Conservation (phyloP, 2,888 invertebrate genomes). For the Volucella bombylans region DNA sequence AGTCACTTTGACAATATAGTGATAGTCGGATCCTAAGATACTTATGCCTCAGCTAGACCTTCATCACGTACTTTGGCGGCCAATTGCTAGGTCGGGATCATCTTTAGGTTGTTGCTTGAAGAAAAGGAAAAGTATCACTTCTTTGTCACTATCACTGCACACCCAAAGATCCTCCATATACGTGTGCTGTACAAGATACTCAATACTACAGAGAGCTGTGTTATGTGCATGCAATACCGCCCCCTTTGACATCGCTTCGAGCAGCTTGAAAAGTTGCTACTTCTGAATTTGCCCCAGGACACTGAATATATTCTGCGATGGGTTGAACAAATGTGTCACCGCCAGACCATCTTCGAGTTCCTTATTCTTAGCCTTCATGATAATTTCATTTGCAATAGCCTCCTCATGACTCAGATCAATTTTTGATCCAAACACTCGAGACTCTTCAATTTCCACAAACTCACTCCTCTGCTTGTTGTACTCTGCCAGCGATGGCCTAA, state of each 20-base stretch:
- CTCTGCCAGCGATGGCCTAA: conserved; percentile 67
- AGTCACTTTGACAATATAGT: no score
- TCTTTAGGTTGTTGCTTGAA: conserved; percentile 74
- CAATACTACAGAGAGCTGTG: conserved; percentile 85
- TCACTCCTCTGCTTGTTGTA: conserved; percentile 81
- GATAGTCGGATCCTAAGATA: conserved; percentile 84
- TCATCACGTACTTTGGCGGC: conserved; percentile 76
- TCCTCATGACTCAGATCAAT: conserved; percentile 83
- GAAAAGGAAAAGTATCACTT: conserved; percentile 75
- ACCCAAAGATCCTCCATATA: conserved; percentile 84
- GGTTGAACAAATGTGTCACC: conserved; percentile 85
- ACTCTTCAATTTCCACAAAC: conserved; percentile 83
- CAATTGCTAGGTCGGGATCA: conserved; percentile 75
- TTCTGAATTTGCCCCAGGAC: conserved; percentile 84
- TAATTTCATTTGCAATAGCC: conserved; percentile 83
- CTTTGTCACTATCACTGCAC: conserved; percentile 79
- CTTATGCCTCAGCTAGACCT: conserved; percentile 74
- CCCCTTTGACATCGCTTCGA: conserved; percentile 89
- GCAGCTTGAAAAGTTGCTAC: conserved; percentile 87
- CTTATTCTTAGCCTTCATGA: conserved; percentile 85
- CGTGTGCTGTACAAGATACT: conserved; percentile 86
- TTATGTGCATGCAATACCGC: conserved; percentile 88
- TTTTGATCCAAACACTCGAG: conserved; percentile 84
- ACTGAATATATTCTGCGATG: conserved; percentile 87
- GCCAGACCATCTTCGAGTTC: conserved; percentile 84